These are phyloP conservation scores for Andrena minutula DNA, from an alignment of 2,888 invertebrate species.

Conservation along the genomic window DNA sequence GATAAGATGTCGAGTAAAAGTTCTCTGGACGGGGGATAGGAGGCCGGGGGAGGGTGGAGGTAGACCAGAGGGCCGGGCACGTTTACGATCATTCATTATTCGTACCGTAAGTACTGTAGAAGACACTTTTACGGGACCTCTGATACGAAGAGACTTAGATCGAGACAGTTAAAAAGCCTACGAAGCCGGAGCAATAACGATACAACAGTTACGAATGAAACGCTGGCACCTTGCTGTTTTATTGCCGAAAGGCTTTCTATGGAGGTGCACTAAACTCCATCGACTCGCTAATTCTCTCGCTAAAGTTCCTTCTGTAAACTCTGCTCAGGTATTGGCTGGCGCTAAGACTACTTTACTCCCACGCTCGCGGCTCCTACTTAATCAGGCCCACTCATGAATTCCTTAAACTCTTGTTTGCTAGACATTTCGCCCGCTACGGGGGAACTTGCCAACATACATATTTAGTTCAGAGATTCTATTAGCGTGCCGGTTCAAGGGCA, in stretches of 20 bases:
- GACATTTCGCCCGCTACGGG: not conserved
- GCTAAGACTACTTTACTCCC: not conserved
- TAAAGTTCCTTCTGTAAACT: slow-evolving; percentile 14
- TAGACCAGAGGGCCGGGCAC: not conserved
- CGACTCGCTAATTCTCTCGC: not conserved
- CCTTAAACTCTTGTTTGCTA: not conserved
- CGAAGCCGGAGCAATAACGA: no score
- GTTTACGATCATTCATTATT: slow-evolving; percentile 9
- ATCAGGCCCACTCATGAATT: slow-evolving; percentile 1
- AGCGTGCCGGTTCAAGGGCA: not conserved
- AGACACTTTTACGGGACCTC: not conserved
- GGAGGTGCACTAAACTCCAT: not conserved
- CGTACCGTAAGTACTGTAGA: not conserved
- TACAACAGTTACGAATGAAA: not conserved
- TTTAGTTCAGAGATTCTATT: not conserved
- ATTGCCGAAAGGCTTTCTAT: not conserved
- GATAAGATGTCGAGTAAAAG: slow-evolving; percentile 29
- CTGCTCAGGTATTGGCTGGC: not conserved
- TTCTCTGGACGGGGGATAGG: not conserved
- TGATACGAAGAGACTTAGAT: not conserved
- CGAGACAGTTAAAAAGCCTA: not conserved
- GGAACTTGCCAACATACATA: not conserved
- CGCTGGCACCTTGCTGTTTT: not conserved
- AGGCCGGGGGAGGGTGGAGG: not conserved
- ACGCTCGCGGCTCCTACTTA: not conserved